phyloP scores from a whole-genome alignment of 2,113 vertebrate genomes.

The Chlorodrepanis virens region DNA sequence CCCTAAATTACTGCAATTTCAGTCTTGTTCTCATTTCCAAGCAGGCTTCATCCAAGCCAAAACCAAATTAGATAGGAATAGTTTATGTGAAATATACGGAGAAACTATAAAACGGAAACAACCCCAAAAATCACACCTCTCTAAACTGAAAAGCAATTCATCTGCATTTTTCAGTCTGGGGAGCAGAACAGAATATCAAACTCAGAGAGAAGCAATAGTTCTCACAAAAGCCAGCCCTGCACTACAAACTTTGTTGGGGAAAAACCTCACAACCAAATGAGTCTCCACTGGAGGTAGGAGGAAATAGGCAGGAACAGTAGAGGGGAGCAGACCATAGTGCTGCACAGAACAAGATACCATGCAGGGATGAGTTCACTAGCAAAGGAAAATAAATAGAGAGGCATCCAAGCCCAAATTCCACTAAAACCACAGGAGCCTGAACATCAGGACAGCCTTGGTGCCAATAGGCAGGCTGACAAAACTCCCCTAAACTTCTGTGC shows the following conservation, averaged over 20 bases:
- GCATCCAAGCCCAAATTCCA: not conserved
- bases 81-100: conserved; percentile 33
- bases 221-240: not conserved
- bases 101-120: conserved; percentile 33
- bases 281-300: not conserved
- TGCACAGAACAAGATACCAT: not conserved
- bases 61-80: conserved; percentile 52
- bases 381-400: not conserved
- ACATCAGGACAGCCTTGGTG: not conserved
- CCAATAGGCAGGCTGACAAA: not conserved
- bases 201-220: not conserved
- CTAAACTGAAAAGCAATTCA: not conserved
- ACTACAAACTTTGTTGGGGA: not conserved
- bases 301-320: not conserved
- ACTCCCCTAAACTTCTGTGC: accelerated
- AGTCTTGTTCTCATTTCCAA: conserved; percentile 44
- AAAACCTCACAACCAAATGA: not conserved
- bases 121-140: not conserved
- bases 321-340: not conserved
- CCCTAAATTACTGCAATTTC: conserved; percentile 63
- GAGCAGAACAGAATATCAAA: not conserved
- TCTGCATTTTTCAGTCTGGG: not conserved
- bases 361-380: not conserved
- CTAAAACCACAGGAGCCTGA: not conserved
- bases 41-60: conserved; percentile 32